A percentile compares a stretch with the other conserved stretches of the same genome.
These are phyloP conservation scores for Ifrita kowaldi DNA, from an alignment of 2,113 vertebrate species.

Conservation along the genomic window DNA sequence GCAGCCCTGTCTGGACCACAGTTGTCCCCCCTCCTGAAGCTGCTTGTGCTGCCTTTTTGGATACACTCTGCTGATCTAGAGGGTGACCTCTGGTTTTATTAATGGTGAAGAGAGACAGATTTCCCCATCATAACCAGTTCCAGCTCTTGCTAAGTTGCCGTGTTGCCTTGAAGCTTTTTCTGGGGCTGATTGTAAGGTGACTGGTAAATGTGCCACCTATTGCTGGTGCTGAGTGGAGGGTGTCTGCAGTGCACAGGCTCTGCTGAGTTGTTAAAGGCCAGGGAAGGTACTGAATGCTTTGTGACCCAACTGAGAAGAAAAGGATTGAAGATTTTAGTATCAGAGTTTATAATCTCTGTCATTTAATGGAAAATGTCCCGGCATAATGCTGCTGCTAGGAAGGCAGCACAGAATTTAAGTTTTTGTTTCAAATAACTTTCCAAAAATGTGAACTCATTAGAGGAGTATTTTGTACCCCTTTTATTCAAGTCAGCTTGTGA, in stretches of 20 bases:
- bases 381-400: not conserved
- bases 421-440: not conserved
- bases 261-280: fast-evolving
- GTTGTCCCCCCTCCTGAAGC: not conserved
- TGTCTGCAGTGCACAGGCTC: not conserved
- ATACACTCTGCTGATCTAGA: not conserved
- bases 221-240: not conserved
- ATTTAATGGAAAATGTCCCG: not conserved
- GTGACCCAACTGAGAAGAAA: not conserved
- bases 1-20: not conserved
- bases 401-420: not conserved
- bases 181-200: not conserved
- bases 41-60: not conserved
- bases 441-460: not conserved
- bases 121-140: not conserved
- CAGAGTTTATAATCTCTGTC: not conserved
- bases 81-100: not conserved
- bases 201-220: not conserved
- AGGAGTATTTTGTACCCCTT: not conserved
- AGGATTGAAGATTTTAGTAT: not conserved
- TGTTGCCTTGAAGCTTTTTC: not conserved
- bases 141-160: not conserved
- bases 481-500: not conserved
- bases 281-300: not conserved
- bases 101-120: not conserved